Evolutionary conservation across 2,113 vertebrate species (phyloP).

Genomic region (Megaceryle maxima): DNA sequence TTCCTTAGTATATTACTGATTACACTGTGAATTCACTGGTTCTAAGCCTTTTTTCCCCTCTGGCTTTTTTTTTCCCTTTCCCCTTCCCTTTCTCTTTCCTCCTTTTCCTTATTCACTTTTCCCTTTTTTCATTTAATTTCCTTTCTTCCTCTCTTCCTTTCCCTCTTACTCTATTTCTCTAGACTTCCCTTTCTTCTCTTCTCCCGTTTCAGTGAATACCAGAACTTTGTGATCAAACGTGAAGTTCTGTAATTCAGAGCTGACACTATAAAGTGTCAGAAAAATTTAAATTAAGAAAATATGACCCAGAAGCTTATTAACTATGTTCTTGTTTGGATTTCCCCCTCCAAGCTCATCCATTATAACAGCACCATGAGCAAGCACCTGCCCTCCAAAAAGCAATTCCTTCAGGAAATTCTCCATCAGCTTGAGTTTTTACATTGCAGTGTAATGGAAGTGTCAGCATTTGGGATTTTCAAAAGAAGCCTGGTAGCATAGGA

Average conservation of each 20-base stretch:
- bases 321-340: neutral
- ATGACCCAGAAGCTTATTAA: neutral
- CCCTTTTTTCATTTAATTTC: neutral
- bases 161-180: neutral
- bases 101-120: neutral
- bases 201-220: neutral
- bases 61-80: neutral
- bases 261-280: neutral
- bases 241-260: neutral
- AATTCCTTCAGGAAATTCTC: neutral
- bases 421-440: neutral
- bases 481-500: neutral
- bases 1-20: neutral
- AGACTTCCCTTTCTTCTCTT: neutral
- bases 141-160: neutral
- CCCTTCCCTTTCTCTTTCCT: neutral
- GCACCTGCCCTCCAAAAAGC: neutral
- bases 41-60: neutral
- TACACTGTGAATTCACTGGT: neutral
- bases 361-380: neutral
- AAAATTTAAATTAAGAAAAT: neutral
- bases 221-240: neutral
- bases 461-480: neutral
- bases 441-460: neutral
- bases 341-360: neutral